phyloP scores from a whole-genome alignment of 53 echinoderm and acorn worm genomes.

The Glandiceps talaboti region DNA sequence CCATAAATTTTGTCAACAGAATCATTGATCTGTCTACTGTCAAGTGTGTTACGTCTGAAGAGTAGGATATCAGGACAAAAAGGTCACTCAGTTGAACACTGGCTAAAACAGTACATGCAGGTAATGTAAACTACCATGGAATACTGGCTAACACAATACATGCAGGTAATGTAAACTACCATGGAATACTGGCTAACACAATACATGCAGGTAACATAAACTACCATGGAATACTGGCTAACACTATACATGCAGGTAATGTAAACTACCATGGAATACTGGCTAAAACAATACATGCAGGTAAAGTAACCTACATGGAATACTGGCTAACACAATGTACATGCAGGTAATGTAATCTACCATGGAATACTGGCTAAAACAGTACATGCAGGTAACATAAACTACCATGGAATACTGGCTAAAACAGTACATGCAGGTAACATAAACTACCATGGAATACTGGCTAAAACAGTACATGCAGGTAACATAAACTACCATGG shows the following conservation, averaged over 20 bases:
- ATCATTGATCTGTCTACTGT: constrained; percentile 34
- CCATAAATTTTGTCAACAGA: no score
- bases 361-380: constrained; percentile 25
- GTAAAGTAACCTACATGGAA: no score
- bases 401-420: constrained; percentile 30
- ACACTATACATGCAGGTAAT: constrained; percentile 49
- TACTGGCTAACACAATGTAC: no score
- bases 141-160: constrained; percentile 32
- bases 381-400: constrained; percentile 45
- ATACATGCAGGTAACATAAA: constrained; percentile 46
- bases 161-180: constrained; percentile 45
- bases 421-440: constrained; percentile 49
- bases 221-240: constrained; percentile 27
- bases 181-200: constrained; percentile 28
- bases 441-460: constrained; percentile 18
- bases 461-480: constrained; percentile 40
- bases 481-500: constrained; percentile 38
- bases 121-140: constrained; percentile 39
- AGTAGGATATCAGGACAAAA: constrained; percentile 27
- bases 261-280: no score
- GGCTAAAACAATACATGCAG: no score
- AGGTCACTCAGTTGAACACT: constrained; percentile 19
- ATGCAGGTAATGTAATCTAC: no score
- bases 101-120: constrained; percentile 39
- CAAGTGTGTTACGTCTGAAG: constrained; percentile 24